phyloP scores from a whole-genome alignment of 92 coral and sea anemone species.

The Metridium senile region DNA sequence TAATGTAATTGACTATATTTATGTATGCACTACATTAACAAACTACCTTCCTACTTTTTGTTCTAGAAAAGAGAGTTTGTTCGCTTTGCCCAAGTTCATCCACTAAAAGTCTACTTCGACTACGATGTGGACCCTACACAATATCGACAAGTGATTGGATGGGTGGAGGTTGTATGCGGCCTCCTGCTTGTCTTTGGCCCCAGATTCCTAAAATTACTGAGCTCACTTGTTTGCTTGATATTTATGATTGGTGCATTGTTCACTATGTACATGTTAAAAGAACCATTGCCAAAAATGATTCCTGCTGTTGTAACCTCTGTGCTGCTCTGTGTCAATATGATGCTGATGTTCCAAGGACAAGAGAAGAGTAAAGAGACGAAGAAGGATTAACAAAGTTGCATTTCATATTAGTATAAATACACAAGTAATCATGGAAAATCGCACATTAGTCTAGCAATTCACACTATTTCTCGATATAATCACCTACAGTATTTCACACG shows the following conservation, averaged over 20 bases:
- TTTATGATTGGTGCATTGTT: slow-evolving; percentile 62
- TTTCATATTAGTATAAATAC: too few species aligned
- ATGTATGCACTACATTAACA: too few species aligned
- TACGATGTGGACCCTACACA: slow-evolving; percentile 49
- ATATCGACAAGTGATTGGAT: slow-evolving; percentile 47
- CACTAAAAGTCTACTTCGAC: slow-evolving; percentile 57
- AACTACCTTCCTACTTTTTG: too few species aligned
- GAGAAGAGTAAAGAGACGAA: not conserved
- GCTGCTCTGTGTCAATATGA: slow-evolving; percentile 30
- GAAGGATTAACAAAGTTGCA: not conserved
- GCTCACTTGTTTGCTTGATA: slow-evolving; percentile 43
- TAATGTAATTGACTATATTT: too few species aligned
- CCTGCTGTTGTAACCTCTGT: slow-evolving; percentile 41
- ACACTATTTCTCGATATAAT: too few species aligned
- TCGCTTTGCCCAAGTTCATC: slow-evolving; percentile 59
- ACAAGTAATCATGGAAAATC: too few species aligned
- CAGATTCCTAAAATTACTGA: slow-evolving; percentile 43
- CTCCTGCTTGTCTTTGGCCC: slow-evolving; percentile 59
- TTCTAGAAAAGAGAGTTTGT: slow-evolving; percentile 63
- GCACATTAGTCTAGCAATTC: too few species aligned
- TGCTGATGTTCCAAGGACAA: slow-evolving; percentile 16
- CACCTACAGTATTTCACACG: too few species aligned
- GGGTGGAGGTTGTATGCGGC: slow-evolving; percentile 59
- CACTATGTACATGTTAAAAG: slow-evolving; percentile 42
- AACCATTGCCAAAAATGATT: slow-evolving; percentile 23